Base-by-base conservation (phyloP, 2,113 vertebrate species). In the Ornithorhynchus anatinus region DNA sequence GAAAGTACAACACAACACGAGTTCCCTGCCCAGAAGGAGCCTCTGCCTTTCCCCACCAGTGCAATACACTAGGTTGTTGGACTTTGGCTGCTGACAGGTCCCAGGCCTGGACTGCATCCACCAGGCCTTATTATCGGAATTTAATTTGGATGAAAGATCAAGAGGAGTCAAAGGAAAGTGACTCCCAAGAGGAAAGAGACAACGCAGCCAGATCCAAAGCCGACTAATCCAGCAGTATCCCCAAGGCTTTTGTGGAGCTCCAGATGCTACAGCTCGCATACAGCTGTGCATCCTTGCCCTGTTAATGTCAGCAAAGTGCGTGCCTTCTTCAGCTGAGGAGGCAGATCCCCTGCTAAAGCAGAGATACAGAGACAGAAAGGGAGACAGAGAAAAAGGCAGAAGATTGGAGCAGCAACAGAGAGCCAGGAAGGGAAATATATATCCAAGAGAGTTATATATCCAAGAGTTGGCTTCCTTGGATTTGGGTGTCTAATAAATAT, bases 101-200 rank as follows among this genome's bases (percentile, higher is more conserved):
- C 52, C 32, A 23, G 52, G 31, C 72, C 4, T 22, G 73, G 76
- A 75, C 35, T 43, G 31, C 25, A 51, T 72, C 76, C 81, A 77
- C 56, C 54, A 43, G 59, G 12, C 72, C 86, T 62, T 80, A 82
- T 69, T 64, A 58, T 73, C 22, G 39, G 65, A 76, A 78, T 83
- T 73, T 61, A 73, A 81, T 81, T 78, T 79, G 78, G 74, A 77
- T 76, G 0, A 62, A 48, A 71, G 80, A 81, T 88, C 86, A 84
- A 85, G 84, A 81, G 84, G 84, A 73, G 81, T 82, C 37, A 54
- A 81, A 37, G 17, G 76, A 74, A 73, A 65, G 84, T 58, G 74
- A 85, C 85, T 86, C 81, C 82, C 84, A 68, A 17, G 9, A 37
- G 54, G 52, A 82, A 68, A 84, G 70, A 71, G 69, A 19, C 12